phyloP scores from a whole-genome alignment of 2,113 vertebrate genomes.

The Dromaius novaehollandiae region DNA sequence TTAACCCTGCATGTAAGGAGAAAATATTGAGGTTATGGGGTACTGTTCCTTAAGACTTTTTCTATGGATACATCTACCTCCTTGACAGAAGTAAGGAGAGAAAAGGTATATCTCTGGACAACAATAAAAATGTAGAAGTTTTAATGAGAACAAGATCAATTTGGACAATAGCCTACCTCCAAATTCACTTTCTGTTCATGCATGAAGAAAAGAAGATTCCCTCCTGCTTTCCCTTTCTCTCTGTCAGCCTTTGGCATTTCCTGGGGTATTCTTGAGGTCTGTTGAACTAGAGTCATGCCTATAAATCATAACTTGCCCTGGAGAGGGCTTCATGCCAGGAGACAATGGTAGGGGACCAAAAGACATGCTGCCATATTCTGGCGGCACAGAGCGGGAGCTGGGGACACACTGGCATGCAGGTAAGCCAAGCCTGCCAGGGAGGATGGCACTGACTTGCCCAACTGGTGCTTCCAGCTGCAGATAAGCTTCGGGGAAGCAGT shows the following conservation, averaged over 20 bases:
- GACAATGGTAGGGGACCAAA: not conserved
- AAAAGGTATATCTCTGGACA: not conserved
- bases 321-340: not conserved
- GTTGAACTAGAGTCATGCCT: not conserved
- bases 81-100: not conserved
- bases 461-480: not conserved
- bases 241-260: not conserved
- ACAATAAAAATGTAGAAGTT: not conserved
- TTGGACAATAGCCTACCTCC: not conserved
- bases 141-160: not conserved
- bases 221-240: not conserved
- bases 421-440: not conserved
- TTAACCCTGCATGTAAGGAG: not conserved
- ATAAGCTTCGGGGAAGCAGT: not conserved
- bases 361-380: not conserved
- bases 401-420: not conserved
- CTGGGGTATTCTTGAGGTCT: not conserved
- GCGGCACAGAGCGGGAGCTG: rapidly evolving
- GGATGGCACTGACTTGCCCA: not conserved
- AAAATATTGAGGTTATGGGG: not conserved
- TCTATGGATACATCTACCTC: not conserved
- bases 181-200: not conserved
- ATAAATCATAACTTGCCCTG: not conserved
- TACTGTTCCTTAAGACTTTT: not conserved
- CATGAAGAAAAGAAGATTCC: not conserved